phyloP scores from a whole-genome alignment of 2,888 invertebrate genomes.

The Drosophila barbarae region DNA sequence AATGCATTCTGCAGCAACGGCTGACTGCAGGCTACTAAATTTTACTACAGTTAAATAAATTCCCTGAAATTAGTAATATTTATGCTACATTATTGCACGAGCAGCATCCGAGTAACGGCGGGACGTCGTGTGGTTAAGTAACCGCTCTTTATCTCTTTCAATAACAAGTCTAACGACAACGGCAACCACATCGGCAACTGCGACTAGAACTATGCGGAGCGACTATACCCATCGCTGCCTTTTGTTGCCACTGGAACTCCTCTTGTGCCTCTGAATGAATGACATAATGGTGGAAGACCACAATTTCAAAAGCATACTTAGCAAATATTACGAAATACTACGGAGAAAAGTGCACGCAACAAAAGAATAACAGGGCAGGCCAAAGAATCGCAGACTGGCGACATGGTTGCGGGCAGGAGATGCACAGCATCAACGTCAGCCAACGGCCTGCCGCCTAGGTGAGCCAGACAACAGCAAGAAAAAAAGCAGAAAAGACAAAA shows the following conservation, averaged over 20 bases:
- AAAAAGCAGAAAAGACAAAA: slow-evolving; percentile 57
- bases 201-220: slow-evolving; percentile 56
- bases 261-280: slow-evolving; percentile 48
- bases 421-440: slow-evolving; percentile 27
- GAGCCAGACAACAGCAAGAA: slow-evolving; percentile 50
- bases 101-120: slow-evolving; percentile 49
- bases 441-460: slow-evolving; percentile 53
- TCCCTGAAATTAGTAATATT: slow-evolving; percentile 73
- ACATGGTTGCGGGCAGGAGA: slow-evolving; percentile 27
- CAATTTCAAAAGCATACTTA: slow-evolving; percentile 73
- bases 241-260: slow-evolving; percentile 53
- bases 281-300: slow-evolving; percentile 75
- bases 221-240: slow-evolving; percentile 50
- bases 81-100: slow-evolving; percentile 66
- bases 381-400: slow-evolving; percentile 26
- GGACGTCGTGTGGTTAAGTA: slow-evolving; percentile 72
- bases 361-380: slow-evolving; percentile 58
- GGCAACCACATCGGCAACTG: slow-evolving; percentile 27
- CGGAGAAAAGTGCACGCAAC: slow-evolving; percentile 71
- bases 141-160: slow-evolving; percentile 74
- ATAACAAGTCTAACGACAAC: slow-evolving; percentile 65
- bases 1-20: slow-evolving; percentile 10
- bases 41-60: slow-evolving; percentile 72
- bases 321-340: slow-evolving; percentile 73
- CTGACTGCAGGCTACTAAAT: slow-evolving; percentile 63